Evolutionary conservation across 2,113 vertebrate genomes (phyloP).

Genomic region (Lanius collurio): DNA sequence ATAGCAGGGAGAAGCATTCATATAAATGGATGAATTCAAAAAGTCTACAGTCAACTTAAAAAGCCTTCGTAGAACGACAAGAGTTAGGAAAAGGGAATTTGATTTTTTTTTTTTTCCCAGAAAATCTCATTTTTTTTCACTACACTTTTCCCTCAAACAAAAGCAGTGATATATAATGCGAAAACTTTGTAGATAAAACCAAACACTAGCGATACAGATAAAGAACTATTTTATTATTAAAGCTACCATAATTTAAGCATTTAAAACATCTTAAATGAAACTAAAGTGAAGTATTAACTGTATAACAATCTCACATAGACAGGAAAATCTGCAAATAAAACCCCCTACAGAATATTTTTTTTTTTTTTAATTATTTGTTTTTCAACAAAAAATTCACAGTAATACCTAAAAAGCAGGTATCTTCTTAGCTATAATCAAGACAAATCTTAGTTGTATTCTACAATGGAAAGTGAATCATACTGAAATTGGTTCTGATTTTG

Average conservation of each 20-base stretch:
- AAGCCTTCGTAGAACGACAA: background rate
- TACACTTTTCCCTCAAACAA: background rate
- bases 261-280: background rate
- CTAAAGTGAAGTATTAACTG: background rate
- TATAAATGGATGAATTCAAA: background rate
- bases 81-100: background rate
- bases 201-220: background rate
- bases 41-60: background rate
- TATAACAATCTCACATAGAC: background rate
- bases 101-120: background rate
- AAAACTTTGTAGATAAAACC: background rate
- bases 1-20: background rate
- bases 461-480: background rate
- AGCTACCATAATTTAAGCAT: background rate
- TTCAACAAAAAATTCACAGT: background rate
- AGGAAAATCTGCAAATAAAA: background rate
- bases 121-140: background rate
- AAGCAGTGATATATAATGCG: background rate
- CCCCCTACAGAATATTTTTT: accelerated
- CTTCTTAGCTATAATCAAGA: background rate
- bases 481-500: background rate
- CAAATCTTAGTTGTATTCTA: background rate
- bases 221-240: background rate
- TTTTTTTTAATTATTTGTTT: background rate
- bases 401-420: background rate